Evolutionary conservation across 2,888 invertebrate species (phyloP).

Genomic region (Pyrrhosoma nymphula): DNA sequence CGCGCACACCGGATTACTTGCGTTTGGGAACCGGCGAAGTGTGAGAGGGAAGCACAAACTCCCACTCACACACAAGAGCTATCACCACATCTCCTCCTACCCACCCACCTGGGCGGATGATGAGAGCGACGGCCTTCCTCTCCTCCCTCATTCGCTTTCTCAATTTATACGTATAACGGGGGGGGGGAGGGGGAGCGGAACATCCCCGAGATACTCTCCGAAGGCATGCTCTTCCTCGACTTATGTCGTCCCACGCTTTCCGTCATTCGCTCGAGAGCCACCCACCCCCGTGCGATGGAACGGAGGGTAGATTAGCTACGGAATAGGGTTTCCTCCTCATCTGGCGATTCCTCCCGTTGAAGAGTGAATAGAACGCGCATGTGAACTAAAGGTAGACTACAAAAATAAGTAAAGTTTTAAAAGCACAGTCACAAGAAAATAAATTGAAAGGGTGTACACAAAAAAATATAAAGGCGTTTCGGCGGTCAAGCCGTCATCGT

Average conservation of each 20-base stretch:
- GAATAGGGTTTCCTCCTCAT: too few relatives aligned
- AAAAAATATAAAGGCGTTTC: too few relatives aligned
- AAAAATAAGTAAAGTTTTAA: too few relatives aligned
- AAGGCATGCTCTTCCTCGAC: not conserved
- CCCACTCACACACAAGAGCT: not conserved
- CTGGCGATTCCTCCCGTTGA: too few relatives aligned
- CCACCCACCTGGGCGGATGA: not conserved
- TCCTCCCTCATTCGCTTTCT: not conserved
- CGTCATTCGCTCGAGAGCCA: not conserved
- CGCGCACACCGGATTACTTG: not conserved
- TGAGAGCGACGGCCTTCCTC: not conserved
- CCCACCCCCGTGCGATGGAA: not conserved
- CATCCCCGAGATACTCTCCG: not conserved
- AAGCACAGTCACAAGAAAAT: too few relatives aligned
- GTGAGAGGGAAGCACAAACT: not conserved
- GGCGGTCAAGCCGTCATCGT: too few relatives aligned
- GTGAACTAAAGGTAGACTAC: too few relatives aligned
- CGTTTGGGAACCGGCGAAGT: not conserved
- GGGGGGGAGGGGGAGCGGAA: not conserved
- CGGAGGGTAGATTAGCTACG: not conserved
- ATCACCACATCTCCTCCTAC: not conserved
- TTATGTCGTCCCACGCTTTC: not conserved
- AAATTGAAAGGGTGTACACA: too few relatives aligned
- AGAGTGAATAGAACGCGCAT: too few relatives aligned
- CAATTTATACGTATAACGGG: too few relatives aligned